phyloP scores from a whole-genome alignment of 2,888 invertebrate genomes.

The Sericinus montela region DNA sequence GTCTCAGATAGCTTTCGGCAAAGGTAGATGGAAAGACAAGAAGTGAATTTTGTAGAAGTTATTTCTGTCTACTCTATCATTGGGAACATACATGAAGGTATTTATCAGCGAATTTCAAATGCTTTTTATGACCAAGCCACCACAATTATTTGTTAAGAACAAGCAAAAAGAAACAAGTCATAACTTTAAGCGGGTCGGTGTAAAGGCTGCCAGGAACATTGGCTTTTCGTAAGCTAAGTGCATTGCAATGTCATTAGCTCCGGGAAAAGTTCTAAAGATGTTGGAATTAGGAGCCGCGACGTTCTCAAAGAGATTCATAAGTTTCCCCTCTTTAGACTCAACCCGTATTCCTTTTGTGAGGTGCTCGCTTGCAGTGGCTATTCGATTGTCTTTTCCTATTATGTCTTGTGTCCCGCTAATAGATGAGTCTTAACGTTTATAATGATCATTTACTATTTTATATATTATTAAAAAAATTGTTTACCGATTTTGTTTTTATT shows the following conservation, averaged over 20 bases:
- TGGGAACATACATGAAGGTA: too few relatives aligned
- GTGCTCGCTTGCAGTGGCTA: conserved; percentile 16
- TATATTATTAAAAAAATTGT: not conserved
- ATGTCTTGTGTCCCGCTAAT: not conserved
- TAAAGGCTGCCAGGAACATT: conserved; percentile 26
- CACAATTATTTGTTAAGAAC: not conserved
- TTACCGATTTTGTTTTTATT: too few relatives aligned
- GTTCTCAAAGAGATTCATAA: conserved; percentile 37
- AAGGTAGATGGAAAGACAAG: too few relatives aligned
- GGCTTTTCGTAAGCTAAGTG: conserved; percentile 41
- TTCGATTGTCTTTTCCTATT: conserved; percentile 14
- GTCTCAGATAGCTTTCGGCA: too few relatives aligned
- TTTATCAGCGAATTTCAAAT: too few relatives aligned
- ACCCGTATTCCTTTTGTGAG: conserved; percentile 14
- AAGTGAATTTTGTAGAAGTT: too few relatives aligned
- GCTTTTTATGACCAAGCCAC: not conserved
- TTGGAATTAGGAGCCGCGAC: conserved; percentile 35
- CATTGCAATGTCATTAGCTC: conserved; percentile 56
- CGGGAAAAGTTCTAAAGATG: conserved; percentile 35
- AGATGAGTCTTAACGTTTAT: not conserved
- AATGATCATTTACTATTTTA: not conserved
- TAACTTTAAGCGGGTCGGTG: conserved; percentile 24
- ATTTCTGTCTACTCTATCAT: too few relatives aligned
- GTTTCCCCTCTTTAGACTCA: conserved; percentile 30
- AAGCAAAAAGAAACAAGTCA: not conserved